Evolutionary conservation across 2,888 invertebrate genomes (phyloP).

Genomic region (Himalopsyche japonica): DNA sequence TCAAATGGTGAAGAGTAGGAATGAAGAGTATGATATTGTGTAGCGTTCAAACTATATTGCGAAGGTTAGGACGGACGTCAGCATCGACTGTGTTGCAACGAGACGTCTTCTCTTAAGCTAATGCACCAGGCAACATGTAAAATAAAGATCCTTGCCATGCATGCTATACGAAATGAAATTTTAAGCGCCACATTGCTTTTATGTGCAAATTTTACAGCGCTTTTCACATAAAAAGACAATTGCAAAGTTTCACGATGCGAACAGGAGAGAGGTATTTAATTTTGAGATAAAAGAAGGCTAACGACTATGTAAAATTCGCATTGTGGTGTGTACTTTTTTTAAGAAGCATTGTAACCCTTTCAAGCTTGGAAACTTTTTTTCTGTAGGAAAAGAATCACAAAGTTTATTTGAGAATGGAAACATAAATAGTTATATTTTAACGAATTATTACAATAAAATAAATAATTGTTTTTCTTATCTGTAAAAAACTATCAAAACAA

Average conservation of each 20-base stretch:
- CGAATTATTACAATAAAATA: too few relatives aligned
- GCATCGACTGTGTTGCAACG: neutral
- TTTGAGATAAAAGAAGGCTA: neutral
- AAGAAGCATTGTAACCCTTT: neutral
- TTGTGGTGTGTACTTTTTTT: neutral
- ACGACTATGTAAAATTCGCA: neutral
- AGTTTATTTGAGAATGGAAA: neutral
- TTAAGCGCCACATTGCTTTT: neutral
- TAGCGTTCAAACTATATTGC: neutral
- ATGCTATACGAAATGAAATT: neutral
- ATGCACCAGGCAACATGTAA: neutral
- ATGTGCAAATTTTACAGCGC: neutral
- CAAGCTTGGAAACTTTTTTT: neutral
- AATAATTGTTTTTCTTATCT: too few relatives aligned
- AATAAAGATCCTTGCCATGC: neutral
- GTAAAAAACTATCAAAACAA: too few relatives aligned
- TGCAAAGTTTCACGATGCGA: neutral
- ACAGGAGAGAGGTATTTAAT: neutral
- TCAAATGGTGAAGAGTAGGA: too few relatives aligned
- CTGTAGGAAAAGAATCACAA: neutral
- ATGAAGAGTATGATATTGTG: too few relatives aligned
- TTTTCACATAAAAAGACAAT: neutral
- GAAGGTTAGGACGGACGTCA: neutral
- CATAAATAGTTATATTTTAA: too few relatives aligned
- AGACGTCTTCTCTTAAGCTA: neutral